Percentiles rank a stretch among this genome's conserved stretches.
These are phyloP conservation scores for Helicoverpa zea DNA, from an alignment of 1,140 invertebrate genomes.

Conservation along the genomic window DNA sequence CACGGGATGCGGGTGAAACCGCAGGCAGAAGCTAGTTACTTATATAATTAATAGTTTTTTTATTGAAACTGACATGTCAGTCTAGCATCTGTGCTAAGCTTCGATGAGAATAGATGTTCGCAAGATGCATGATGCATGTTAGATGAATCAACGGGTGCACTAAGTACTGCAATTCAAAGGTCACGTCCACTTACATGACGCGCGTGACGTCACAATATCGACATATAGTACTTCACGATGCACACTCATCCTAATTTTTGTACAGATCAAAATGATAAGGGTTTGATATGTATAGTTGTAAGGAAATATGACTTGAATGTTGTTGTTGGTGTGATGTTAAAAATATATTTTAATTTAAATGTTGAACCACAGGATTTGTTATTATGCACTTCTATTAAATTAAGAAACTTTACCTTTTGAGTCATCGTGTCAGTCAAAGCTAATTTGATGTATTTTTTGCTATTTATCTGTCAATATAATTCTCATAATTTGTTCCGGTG, in stretches of 20 bases:
- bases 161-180: not conserved
- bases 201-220: not conserved
- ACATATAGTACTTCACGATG: not conserved
- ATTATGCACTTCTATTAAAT: not conserved
- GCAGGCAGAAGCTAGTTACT: too few species aligned
- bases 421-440: too few species aligned
- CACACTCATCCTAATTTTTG: not conserved
- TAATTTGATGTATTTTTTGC: too few species aligned
- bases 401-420: too few species aligned
- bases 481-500: too few species aligned
- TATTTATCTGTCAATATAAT: too few species aligned
- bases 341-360: constrained; percentile 8
- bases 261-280: not conserved
- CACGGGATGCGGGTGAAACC: too few species aligned
- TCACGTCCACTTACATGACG: not conserved
- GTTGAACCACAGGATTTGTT: not conserved
- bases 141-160: not conserved
- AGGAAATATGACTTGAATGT: not conserved
- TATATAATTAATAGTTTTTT: too few species aligned
- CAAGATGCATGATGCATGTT: not conserved
- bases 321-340: too few species aligned
- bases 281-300: not conserved
- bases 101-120: not conserved
- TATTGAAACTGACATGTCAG: too few species aligned
- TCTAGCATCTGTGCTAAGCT: not conserved